phyloP scores from a whole-genome alignment of 2,888 invertebrate genomes.

The Ptilodon capucinus region DNA sequence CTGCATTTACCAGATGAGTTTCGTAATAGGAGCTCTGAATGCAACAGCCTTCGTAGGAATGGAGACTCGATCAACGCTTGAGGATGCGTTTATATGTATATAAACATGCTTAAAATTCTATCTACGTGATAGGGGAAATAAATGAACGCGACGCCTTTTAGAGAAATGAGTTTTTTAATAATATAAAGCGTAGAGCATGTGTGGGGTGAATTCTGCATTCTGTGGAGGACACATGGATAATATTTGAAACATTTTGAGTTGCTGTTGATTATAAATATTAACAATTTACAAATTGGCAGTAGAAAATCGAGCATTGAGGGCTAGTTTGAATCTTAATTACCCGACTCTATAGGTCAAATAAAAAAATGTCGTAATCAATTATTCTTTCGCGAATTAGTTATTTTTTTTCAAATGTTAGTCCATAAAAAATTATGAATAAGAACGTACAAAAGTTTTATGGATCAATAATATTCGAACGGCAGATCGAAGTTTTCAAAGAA shows the following conservation, averaged over 20 bases:
- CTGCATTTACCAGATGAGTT: conserved; percentile 75
- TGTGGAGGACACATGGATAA: background rate
- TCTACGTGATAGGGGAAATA: conserved; percentile 19
- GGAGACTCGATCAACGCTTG: conserved; percentile 54
- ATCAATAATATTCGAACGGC: no score
- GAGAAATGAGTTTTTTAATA: conserved; percentile 20
- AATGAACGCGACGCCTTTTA: conserved; percentile 20
- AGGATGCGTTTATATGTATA: conserved; percentile 31
- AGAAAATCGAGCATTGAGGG: no score
- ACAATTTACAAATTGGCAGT: background rate
- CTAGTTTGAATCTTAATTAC: no score
- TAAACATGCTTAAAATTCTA: conserved; percentile 24
- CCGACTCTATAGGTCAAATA: no score
- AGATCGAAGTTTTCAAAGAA: no score
- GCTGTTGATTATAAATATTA: background rate
- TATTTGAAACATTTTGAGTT: background rate
- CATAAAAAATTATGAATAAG: no score
- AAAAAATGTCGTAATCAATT: no score
- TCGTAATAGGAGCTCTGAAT: conserved; percentile 59
- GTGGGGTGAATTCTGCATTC: background rate
- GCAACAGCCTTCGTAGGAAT: conserved; percentile 50
- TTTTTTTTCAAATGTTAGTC: no score
- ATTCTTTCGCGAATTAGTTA: no score
- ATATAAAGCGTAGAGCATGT: background rate
- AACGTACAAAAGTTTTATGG: no score